Evolutionary conservation across 2,797 vertebrate genomes (phyloP).

Genomic region (Eulemur coronatus): DNA sequence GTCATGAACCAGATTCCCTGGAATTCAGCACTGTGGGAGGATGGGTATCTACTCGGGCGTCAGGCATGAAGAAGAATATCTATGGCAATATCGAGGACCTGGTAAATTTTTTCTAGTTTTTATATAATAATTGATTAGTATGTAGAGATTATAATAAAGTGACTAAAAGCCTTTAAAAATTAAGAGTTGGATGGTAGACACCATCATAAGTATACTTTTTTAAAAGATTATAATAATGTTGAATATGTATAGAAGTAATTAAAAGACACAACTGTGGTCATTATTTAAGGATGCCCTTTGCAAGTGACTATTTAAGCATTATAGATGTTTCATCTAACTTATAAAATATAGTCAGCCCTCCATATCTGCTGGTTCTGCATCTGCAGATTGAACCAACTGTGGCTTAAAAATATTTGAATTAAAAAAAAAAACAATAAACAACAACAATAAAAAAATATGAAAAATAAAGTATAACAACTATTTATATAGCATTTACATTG

Average conservation of each 20-base stretch:
- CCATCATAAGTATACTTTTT: neutral
- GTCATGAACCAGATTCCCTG: slow-evolving; percentile 99
- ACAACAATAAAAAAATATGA: neutral
- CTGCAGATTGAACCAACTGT: neutral
- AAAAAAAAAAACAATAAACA: neutral
- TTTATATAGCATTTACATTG: neutral
- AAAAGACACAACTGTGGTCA: neutral
- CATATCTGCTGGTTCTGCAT: neutral
- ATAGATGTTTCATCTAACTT: slow-evolving; percentile 25
- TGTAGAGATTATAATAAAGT: neutral
- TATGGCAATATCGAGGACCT: slow-evolving; percentile 99
- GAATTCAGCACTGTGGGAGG: slow-evolving; percentile 99
- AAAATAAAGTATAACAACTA: neutral
- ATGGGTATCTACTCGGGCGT: slow-evolving; percentile 98
- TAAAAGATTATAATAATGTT: neutral
- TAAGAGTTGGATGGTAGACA: neutral
- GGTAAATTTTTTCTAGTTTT: slow-evolving; percentile 85
- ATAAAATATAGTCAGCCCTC: neutral
- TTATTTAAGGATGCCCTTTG: neutral
- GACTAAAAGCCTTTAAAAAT: slow-evolving; percentile 20
- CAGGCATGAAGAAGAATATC: slow-evolving; percentile 99
- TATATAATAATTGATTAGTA: slow-evolving; percentile 30
- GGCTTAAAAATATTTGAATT: neutral
- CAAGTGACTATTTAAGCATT: slow-evolving; percentile 24
- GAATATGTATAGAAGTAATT: neutral